phyloP scores from a whole-genome alignment of 2,888 invertebrate species.

The Endomychus coccineus region DNA sequence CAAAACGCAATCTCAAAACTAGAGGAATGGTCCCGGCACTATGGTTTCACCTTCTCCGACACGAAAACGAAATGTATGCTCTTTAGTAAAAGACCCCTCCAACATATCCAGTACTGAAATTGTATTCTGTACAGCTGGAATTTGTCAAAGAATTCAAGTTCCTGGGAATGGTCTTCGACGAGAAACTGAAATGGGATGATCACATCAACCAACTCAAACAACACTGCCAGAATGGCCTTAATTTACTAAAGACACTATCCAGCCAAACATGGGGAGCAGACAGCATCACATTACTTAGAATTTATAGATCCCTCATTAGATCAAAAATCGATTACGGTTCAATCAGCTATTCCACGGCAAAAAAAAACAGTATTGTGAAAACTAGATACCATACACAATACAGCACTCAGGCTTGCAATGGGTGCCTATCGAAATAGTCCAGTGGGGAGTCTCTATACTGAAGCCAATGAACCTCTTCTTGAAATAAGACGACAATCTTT shows the following conservation, averaged over 20 bases:
- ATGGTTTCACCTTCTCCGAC: constrained; percentile 17
- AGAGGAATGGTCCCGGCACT: constrained; percentile 6
- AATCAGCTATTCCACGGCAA: constrained; percentile 1
- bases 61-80: constrained; percentile 10
- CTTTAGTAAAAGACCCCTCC: not conserved
- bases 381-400: not conserved
- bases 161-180: constrained; percentile 18
- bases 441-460: not conserved
- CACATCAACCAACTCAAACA: constrained; percentile 14
- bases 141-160: no score
- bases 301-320: constrained; percentile 4
- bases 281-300: constrained; percentile 2
- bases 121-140: no score
- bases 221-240: not conserved
- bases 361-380: constrained; percentile 3
- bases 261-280: constrained; percentile 3
- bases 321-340: constrained; percentile 5
- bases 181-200: constrained; percentile 14
- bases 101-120: no score
- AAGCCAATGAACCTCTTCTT: constrained; percentile 3
- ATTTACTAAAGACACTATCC: constrained; percentile 3
- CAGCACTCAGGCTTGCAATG: constrained; percentile 1
- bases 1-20: constrained; percentile 15
- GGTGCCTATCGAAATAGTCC: constrained; percentile 5
- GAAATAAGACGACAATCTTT: constrained; percentile 1